These are phyloP conservation scores for Deroptyus accipitrinus DNA, from an alignment of 2,113 vertebrate species.

Conservation along the genomic window DNA sequence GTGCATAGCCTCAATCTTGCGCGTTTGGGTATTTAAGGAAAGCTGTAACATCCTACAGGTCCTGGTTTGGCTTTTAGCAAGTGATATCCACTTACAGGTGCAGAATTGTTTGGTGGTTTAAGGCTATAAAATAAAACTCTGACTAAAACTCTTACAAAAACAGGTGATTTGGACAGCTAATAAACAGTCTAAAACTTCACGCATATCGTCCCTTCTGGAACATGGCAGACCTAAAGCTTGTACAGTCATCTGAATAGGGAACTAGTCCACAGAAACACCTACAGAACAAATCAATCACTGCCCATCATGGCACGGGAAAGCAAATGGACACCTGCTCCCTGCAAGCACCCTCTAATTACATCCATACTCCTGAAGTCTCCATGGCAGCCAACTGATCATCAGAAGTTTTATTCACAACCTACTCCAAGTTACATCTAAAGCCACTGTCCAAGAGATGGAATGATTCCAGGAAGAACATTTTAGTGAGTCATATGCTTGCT, in stretches of 20 bases:
- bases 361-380: no score
- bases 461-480: background rate
- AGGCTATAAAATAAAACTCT: background rate
- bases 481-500: accelerated
- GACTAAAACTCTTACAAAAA: background rate
- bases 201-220: background rate
- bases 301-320: background rate
- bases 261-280: background rate
- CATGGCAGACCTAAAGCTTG: background rate
- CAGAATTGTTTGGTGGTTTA: background rate
- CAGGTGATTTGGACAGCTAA: background rate
- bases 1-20: background rate
- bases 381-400: background rate
- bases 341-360: background rate
- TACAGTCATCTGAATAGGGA: background rate
- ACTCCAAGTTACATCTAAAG: background rate
- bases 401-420: background rate
- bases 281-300: background rate
- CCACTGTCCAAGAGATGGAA: background rate
- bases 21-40: background rate
- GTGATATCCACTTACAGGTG: background rate
- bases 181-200: background rate
- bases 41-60: background rate
- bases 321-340: background rate
- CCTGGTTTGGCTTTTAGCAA: background rate